These are phyloP conservation scores for Butastur rufipennis DNA, from an alignment of 2,113 vertebrate genomes.

Conservation along the genomic window DNA sequence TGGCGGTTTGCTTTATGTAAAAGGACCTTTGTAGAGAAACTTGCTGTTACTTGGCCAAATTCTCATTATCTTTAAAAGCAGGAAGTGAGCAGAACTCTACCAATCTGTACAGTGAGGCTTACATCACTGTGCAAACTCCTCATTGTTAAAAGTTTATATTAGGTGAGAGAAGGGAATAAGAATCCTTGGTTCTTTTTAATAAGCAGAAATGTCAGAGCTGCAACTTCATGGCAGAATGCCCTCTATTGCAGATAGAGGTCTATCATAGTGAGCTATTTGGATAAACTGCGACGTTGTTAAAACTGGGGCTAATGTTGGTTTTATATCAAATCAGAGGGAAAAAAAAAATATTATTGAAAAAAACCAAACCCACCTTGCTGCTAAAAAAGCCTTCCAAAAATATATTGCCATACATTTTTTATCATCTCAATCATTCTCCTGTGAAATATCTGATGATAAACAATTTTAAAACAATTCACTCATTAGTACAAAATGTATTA, in stretches of 20 bases:
- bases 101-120: background rate
- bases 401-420: background rate
- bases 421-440: background rate
- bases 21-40: background rate
- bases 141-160: background rate
- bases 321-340: background rate
- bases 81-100: background rate
- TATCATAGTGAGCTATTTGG: background rate
- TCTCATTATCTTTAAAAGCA: background rate
- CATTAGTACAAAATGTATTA: background rate
- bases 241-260: background rate
- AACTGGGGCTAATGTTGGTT: background rate
- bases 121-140: background rate
- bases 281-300: background rate
- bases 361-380: background rate
- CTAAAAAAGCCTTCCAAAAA: background rate
- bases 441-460: background rate
- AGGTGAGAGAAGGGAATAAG: background rate
- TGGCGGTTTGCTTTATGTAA: background rate
- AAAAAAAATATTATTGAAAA: background rate
- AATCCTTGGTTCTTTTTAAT: background rate
- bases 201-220: background rate
- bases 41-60: background rate
- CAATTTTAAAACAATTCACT: background rate
- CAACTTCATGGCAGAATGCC: background rate